Percentiles rank a stretch among this genome's conserved stretches.
These are phyloP conservation scores for Azorinus chamasolen DNA, from an alignment of 2,888 invertebrate species.

Conservation along the genomic window DNA sequence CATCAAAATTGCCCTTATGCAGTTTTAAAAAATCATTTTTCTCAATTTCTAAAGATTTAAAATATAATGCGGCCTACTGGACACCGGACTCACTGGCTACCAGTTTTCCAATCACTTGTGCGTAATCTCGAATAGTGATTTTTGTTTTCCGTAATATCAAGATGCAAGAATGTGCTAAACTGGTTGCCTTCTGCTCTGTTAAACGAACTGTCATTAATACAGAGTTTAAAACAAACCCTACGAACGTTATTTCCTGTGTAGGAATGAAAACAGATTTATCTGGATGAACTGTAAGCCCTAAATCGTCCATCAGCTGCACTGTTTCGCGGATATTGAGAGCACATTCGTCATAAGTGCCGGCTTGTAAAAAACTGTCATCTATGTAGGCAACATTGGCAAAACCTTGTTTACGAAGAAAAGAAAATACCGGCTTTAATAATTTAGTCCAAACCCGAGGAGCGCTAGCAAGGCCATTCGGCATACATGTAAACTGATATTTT, in stretches of 20 bases:
- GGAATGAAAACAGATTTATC: slow-evolving; percentile 45
- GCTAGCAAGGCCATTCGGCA: slow-evolving; percentile 53
- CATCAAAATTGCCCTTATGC: slow-evolving; percentile 45
- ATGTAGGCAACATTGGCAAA: slow-evolving; percentile 30
- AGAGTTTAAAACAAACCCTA: slow-evolving; percentile 37
- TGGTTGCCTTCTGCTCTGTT: neutral
- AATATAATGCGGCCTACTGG: slow-evolving; percentile 41
- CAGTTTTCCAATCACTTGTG: slow-evolving; percentile 49
- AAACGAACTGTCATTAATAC: slow-evolving; percentile 10
- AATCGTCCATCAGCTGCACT: slow-evolving; percentile 17
- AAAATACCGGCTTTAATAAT: slow-evolving; percentile 53
- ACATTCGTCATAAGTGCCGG: slow-evolving; percentile 34
- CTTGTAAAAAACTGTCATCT: slow-evolving; percentile 28
- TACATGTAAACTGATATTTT: slow-evolving; percentile 28
- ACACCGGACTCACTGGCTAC: slow-evolving; percentile 44
- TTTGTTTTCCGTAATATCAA: neutral
- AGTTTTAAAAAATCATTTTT: slow-evolving; percentile 25
- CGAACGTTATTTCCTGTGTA: slow-evolving; percentile 26
- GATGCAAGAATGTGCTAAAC: neutral
- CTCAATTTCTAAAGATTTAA: slow-evolving; percentile 33
- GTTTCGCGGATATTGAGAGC: slow-evolving; percentile 39
- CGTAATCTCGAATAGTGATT: slow-evolving; percentile 39
- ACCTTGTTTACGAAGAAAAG: slow-evolving; percentile 35
- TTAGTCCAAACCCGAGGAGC: slow-evolving; percentile 62
- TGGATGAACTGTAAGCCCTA: slow-evolving; percentile 55